Conservation (phyloP, 2,888 invertebrate species). For the Oasisia sp. region DNA sequence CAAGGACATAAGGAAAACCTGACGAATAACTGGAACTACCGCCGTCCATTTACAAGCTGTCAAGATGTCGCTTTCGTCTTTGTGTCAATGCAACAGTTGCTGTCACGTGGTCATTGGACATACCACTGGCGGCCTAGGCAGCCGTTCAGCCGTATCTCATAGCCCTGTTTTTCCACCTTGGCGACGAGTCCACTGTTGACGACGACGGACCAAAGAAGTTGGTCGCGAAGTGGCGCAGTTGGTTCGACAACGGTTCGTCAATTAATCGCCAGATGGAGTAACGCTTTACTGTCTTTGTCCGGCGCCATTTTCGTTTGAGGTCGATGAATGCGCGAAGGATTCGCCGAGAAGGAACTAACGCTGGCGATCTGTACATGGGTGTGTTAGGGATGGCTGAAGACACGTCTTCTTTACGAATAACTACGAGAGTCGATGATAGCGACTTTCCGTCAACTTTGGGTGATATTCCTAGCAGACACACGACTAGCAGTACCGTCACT, state of each 20-base stretch:
- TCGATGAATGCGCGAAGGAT: not conserved
- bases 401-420: not conserved
- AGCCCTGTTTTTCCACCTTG: not conserved
- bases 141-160: not conserved
- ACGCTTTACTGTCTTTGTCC: not conserved
- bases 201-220: not conserved
- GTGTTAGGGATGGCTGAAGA: not conserved
- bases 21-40: too few relatives aligned
- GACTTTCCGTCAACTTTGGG: not conserved
- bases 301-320: not conserved
- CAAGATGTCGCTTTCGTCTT: too few relatives aligned
- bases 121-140: not conserved
- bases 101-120: too few relatives aligned
- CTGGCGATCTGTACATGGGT: not conserved
- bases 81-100: too few relatives aligned
- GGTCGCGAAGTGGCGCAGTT: not conserved
- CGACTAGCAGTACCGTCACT: not conserved
- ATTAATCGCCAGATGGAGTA: conserved; percentile 5
- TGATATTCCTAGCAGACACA: not conserved
- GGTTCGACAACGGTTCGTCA: not conserved
- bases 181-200: not conserved
- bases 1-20: too few relatives aligned
- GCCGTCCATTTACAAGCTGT: too few relatives aligned
- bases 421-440: not conserved
- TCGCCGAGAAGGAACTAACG: not conserved